Base-by-base conservation (phyloP, 2,797 vertebrate species). In the Setipinna tenuifilis region DNA sequence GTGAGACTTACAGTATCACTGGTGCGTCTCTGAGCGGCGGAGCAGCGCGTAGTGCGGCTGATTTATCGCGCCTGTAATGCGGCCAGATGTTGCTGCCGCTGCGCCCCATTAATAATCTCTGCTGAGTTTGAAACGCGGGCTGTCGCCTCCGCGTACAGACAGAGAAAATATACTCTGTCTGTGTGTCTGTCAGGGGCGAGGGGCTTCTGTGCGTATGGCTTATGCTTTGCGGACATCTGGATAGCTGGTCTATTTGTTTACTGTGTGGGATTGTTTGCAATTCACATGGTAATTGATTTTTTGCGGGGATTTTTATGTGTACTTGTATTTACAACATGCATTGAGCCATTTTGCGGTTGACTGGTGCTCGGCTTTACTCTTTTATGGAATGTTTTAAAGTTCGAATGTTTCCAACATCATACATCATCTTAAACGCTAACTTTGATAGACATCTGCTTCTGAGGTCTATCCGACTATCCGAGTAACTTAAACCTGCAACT, bases 91-190 rank as follows among this genome's bases (percentile, higher is more conserved):
- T 71, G 71, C n/a, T 44, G 17, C 71, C 21, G 31, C 31, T 78
- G 71, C 19, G 71, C 71, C 9, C 71, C 71, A 78, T 78, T 78
- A 78, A 78, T 35, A 21, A 78, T 44, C 16, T 78, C 68, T 75
- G 28, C 28, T 59, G 68, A 31, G 28, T 19, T 31, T 31, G 25
- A 75, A 35, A 35, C 28, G 14, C 31, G 11, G 71, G 9, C 31
- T 41, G 31, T 78, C 17, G 6, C 35, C 19, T 78, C 71, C 6
- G 17, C 19, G 19, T 59, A 59, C 58, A 21, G 35, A 44, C 35
- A 78, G 71, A 78, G 35, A 78, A 78, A 78, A 78, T 78, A 78
- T 78, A 78, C 71, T 78, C 17, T 11, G 16, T 16, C 31, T 11
- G 16, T 16, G 16, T 78, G 71, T 78, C 71, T 78, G 71, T 78